Base-by-base conservation (phyloP, 1,140 invertebrate species). In the Melanaphis sacchari region DNA sequence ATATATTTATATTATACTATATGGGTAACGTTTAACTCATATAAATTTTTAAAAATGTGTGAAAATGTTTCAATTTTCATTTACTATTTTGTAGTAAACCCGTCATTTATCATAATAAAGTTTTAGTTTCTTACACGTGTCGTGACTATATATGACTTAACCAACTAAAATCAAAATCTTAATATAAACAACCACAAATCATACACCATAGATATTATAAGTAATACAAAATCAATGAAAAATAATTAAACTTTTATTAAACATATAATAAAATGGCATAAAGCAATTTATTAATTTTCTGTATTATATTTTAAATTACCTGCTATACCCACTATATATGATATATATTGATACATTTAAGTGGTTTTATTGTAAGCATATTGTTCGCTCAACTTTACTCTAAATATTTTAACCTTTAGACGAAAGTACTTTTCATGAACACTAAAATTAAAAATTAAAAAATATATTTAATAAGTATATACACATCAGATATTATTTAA, bases 221-320 rank as follows among this genome's bases (percentile, higher is more conserved):
- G 11, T 22, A 46, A 87, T 87, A 87, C 15, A 87, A 87, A 43
- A n/a, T 46, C 85, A 49, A 46, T 46, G 85, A 41, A 85, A 85
- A 85, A 40, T 85, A 85, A 85, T 85, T 76, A n/a, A 76, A 76
- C 18, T n/a, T 76, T 76, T 76, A 76, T 76, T 36, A 85, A 85
- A 85, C 41, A 41, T 40, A 41, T 40, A 26, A 84, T 9, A 84
- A 40, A 85, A 41, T 40, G 24, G 4, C 82, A 41, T 40, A 31
- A 85, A 31, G 15, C 59, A n/a, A n/a, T 76, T 76, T 76, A 76
- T 76, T 76, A n/a, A 76, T 76, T n/a, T 76, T 76, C 59, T 18
- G 36, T 36, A 18, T 15, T n/a, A n/a, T 76, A n/a, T 76, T n/a
- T 76, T 76, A 76, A 76, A 36, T 76, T 18, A 18, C 15, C 15